A percentile compares a stretch with the other conserved stretches of the same genome.
Conservation (phyloP, 2,113 vertebrate genomes). For the Hippocampus barbouri region DNA sequence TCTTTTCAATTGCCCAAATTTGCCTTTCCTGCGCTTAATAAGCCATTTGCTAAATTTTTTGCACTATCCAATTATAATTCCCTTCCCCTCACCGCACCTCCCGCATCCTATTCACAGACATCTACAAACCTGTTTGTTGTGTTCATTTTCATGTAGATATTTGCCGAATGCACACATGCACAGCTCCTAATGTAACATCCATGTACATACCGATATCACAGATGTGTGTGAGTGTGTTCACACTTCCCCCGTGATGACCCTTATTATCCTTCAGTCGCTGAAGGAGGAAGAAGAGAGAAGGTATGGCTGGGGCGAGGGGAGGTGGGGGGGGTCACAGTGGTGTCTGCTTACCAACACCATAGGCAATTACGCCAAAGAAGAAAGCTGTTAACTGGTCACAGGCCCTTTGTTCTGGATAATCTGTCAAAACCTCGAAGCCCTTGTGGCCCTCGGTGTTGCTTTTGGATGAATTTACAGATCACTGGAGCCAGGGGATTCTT, state of each 20-base stretch:
- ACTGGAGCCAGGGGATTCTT: constrained; percentile 47
- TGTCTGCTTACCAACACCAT: constrained; percentile 66
- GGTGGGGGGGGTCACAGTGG: constrained; percentile 26
- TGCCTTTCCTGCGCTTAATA: constrained; percentile 40
- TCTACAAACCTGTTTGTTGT: constrained; percentile 16
- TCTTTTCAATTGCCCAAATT: constrained; percentile 43
- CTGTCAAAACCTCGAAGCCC: constrained; percentile 64
- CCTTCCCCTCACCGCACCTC: constrained; percentile 3
- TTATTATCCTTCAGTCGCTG: constrained; percentile 50
- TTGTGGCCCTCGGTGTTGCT: constrained; percentile 46
- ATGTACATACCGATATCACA: constrained; percentile 44
- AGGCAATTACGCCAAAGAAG: constrained; percentile 47
- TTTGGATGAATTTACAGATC: constrained; percentile 62
- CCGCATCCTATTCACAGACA: constrained; percentile 26
- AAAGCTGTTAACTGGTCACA: constrained; percentile 43
- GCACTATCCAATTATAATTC: constrained; percentile 59
- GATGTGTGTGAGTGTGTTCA: constrained; percentile 58
- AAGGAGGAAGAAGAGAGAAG: constrained; percentile 32
- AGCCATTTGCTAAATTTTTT: constrained; percentile 56
- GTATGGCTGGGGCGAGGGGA: constrained; percentile 45
- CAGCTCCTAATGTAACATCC: not conserved
- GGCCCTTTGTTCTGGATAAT: constrained; percentile 61
- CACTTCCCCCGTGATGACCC: constrained; percentile 49
- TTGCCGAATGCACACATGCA: constrained; percentile 27
- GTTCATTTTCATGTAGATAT: constrained; percentile 23